Evolutionary conservation across 2,797 vertebrate genomes (phyloP).

Genomic region (Peromyscus melanophrys): DNA sequence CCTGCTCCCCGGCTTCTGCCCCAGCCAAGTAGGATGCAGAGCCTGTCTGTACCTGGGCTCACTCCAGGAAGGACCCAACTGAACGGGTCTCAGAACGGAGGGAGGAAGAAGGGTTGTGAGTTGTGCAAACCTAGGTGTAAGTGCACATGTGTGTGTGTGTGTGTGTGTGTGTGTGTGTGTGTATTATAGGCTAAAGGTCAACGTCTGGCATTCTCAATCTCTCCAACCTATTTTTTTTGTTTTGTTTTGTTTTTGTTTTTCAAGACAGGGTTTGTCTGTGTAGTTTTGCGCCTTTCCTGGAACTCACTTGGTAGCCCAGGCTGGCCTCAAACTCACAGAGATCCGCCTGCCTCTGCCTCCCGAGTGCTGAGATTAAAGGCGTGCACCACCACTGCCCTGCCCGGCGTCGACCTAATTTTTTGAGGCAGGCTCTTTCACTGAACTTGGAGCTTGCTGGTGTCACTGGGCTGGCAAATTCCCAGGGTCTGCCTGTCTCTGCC

Average conservation of each 20-base stretch:
- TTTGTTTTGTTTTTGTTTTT: too few species aligned
- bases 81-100: background rate
- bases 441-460: background rate
- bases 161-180: background rate
- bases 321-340: too few species aligned
- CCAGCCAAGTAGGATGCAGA: background rate
- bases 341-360: too few species aligned
- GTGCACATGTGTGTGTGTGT: background rate
- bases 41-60: background rate
- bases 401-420: too few species aligned
- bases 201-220: background rate
- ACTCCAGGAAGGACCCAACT: background rate
- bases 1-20: background rate
- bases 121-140: background rate
- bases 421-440: too few species aligned
- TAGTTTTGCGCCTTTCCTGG: too few species aligned
- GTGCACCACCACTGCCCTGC: too few species aligned
- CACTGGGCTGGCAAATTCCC: background rate
- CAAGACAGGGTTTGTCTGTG: too few species aligned
- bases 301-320: too few species aligned
- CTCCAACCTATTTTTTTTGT: too few species aligned
- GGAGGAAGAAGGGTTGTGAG: background rate
- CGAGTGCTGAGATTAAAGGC: too few species aligned
- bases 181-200: background rate
- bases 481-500: background rate